These are phyloP conservation scores for Argopecten irradians DNA, from an alignment of 1,140 invertebrate genomes.

Conservation along the genomic window DNA sequence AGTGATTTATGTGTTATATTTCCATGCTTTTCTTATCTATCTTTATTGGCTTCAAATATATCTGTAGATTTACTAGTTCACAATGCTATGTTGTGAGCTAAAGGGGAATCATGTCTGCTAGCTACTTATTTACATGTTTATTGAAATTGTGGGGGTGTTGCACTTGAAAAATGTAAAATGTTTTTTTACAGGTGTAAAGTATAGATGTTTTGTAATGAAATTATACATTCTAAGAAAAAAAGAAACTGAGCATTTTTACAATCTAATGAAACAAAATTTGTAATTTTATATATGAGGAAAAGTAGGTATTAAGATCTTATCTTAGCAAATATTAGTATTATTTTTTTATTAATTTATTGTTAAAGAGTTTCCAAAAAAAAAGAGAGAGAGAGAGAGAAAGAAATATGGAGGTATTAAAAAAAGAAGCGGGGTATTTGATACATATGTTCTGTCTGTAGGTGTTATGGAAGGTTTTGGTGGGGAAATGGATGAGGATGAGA, in stretches of 20 bases:
- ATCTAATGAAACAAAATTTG: too few species aligned
- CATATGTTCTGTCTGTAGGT: conserved; percentile 39
- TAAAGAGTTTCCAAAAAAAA: too few species aligned
- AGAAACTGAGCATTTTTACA: too few species aligned
- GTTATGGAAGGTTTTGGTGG: conserved; percentile 61
- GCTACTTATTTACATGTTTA: not conserved
- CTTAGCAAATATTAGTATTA: too few species aligned
- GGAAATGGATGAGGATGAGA: conserved; percentile 53
- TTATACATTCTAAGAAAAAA: too few species aligned
- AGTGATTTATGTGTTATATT: not conserved
- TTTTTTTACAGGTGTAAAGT: too few species aligned
- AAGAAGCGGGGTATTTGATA: not conserved
- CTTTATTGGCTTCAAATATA: not conserved
- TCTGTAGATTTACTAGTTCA: not conserved
- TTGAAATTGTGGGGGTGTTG: not conserved
- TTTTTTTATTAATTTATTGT: too few species aligned
- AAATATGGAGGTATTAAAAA: not conserved
- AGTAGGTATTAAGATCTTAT: too few species aligned
- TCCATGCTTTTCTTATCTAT: not conserved
- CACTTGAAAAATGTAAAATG: not conserved
- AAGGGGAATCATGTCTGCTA: not conserved
- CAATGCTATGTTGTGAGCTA: not conserved
- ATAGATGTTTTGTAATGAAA: too few species aligned
- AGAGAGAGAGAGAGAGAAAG: too few species aligned
- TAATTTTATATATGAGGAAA: too few species aligned